Base-by-base conservation (phyloP, 2,113 vertebrate genomes). In the Kryptolebias marmoratus region DNA sequence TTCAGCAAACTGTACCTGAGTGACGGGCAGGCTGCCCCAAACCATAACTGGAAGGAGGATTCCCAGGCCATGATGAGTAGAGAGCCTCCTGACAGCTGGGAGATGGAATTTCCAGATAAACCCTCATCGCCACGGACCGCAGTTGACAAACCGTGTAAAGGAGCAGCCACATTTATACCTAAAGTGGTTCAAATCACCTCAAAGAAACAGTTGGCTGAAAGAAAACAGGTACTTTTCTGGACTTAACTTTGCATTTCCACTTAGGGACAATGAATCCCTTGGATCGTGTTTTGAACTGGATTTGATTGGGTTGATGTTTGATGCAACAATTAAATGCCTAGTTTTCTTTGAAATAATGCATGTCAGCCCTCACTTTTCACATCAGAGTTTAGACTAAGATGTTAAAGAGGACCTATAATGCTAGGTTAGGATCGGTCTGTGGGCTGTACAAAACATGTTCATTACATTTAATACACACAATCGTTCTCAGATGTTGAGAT, bases 71-170 rank as follows among this genome's bases (percentile, higher is more conserved):
- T 68, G 47, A 96, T 92, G 73, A 93, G 94, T 66, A 91, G 81
- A 73, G 95, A 96, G 73, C 94, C 93, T 49, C 93, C 94, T 0
- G 96, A 96, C 80, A 93, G 93, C 44, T 97, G 96, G 97, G 94
- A 96, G 61, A 72, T 88, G 73, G 93, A 95, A 78, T 66, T 90
- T 75, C 1, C 73, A 0, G 87, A 88, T 13, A 61, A 71, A 47
- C 53, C 82, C 30, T 16, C 74, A 10, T 79, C 89, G 11, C 81
- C 84, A 0, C 81, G 86, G 1, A 79, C 87, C 1, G 44, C 31
- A 16, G 63, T 90, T 68, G 70, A 78, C 45, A 96, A 97, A 87
- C 84, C 94, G 32, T 96, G 95, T 95, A 95, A 88, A 87, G 89
- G 90, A 72, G 90, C 88, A 11, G 92, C 93, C 27, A 91, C 84